These are phyloP conservation scores for Apamea monoglypha DNA, from an alignment of 2,888 invertebrate species.

Conservation along the genomic window DNA sequence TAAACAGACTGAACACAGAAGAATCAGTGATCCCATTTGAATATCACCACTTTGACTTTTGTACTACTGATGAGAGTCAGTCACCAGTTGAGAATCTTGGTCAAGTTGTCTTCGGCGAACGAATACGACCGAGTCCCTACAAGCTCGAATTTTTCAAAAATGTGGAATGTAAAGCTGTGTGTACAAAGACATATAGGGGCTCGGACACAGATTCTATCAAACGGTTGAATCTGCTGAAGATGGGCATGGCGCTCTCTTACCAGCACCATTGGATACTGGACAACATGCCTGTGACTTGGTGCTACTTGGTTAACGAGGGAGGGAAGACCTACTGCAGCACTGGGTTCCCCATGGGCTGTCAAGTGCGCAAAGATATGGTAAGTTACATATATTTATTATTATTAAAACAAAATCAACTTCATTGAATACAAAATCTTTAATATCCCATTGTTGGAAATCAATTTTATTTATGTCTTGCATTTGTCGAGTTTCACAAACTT, in stretches of 20 bases:
- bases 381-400: conserved; percentile 60
- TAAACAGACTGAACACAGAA: conserved; percentile 99
- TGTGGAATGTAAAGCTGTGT: conserved; percentile 90
- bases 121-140: conserved; percentile 98
- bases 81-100: conserved; percentile 99
- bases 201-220: conserved; percentile 91
- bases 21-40: conserved; percentile 99
- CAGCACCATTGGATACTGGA: conserved; percentile 99
- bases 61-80: conserved; percentile 93
- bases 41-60: conserved; percentile 99
- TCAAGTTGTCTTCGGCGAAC: conserved; percentile 99
- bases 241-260: conserved; percentile 98
- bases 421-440: not conserved
- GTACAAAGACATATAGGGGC: conserved; percentile 93
- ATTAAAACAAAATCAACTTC: not conserved
- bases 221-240: conserved; percentile 95
- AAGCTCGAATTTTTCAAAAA: conserved; percentile 95
- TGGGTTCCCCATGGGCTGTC: conserved; percentile 99
- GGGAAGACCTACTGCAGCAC: conserved; percentile 96
- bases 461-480: conserved; percentile 15
- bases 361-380: conserved; percentile 91
- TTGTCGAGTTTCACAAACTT: conserved; percentile 5
- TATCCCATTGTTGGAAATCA: not conserved
- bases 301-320: conserved; percentile 94
- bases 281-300: conserved; percentile 99